phyloP scores from a whole-genome alignment of 2,113 vertebrate species.

The Acanthisitta chloris region DNA sequence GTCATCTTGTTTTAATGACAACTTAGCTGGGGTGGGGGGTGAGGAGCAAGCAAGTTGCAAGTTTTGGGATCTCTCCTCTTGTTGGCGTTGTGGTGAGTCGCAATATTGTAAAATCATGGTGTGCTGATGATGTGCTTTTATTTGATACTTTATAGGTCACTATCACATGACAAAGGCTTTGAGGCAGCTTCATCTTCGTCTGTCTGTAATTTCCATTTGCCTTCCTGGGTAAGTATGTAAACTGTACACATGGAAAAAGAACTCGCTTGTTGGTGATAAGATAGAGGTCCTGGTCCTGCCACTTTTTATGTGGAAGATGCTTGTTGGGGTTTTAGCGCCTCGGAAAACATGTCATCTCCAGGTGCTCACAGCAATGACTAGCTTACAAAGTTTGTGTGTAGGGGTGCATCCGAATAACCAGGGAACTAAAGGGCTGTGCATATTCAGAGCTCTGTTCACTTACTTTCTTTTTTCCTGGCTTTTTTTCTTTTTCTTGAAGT shows the following conservation, averaged over 20 bases:
- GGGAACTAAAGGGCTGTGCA: background rate
- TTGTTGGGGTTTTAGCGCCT: background rate
- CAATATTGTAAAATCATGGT: constrained; percentile 37
- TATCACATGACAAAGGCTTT: constrained; percentile 91
- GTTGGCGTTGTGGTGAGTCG: background rate
- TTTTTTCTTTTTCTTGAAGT: background rate
- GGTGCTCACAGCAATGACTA: background rate
- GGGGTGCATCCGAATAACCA: background rate
- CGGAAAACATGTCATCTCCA: background rate
- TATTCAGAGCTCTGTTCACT: background rate
- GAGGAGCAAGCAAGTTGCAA: constrained; percentile 25
- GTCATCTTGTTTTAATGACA: background rate
- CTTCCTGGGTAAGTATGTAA: constrained; percentile 89
- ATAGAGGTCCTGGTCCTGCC: background rate
- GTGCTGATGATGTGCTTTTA: constrained; percentile 84
- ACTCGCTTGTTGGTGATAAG: background rate
- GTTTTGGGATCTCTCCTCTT: constrained; percentile 14
- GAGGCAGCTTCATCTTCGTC: constrained; percentile 87
- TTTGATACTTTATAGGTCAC: constrained; percentile 96
- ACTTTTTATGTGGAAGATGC: background rate
- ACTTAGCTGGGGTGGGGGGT: background rate
- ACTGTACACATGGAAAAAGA: constrained; percentile 57
- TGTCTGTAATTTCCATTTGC: constrained; percentile 87
- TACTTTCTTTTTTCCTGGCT: background rate
- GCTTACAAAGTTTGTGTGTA: background rate